phyloP scores from a whole-genome alignment of 2,888 invertebrate genomes.

The Watsonalla binaria region DNA sequence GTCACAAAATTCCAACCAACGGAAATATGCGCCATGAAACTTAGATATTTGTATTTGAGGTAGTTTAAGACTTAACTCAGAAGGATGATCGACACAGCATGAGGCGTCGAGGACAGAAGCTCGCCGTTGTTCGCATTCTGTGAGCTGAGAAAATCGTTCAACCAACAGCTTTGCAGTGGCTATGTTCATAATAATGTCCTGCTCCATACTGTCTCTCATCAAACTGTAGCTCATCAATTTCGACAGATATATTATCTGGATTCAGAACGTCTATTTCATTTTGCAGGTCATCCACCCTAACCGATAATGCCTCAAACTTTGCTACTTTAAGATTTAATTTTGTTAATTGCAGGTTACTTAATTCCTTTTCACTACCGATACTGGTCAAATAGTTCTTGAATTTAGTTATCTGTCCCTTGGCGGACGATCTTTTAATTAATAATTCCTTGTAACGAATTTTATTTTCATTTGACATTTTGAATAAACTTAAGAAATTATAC shows the following conservation, averaged over 20 bases:
- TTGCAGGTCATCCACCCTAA: constrained; percentile 11
- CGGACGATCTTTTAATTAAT: neutral
- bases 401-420: constrained; percentile 11
- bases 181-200: constrained; percentile 7
- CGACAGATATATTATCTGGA: constrained; percentile 4
- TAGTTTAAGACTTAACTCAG: constrained; percentile 7
- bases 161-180: constrained; percentile 13
- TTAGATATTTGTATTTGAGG: constrained; percentile 13
- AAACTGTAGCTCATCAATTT: constrained; percentile 17
- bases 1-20: constrained; percentile 15
- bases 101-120: neutral
- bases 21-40: constrained; percentile 10
- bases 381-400: constrained; percentile 8
- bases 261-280: constrained; percentile 12
- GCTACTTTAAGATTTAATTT: constrained; percentile 7
- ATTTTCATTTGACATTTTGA: neutral
- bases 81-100: neutral
- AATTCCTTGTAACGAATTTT: neutral
- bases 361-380: neutral
- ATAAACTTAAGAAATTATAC: neutral
- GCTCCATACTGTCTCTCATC: constrained; percentile 16
- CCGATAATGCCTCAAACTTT: constrained; percentile 5
- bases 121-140: neutral
- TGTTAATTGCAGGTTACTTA: constrained; percentile 4
- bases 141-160: neutral